Evolutionary conservation across 2,888 invertebrate species (phyloP), one percentile per base, ranked within the genome.

Genomic region (Caradrina clavipalpis): DNA sequence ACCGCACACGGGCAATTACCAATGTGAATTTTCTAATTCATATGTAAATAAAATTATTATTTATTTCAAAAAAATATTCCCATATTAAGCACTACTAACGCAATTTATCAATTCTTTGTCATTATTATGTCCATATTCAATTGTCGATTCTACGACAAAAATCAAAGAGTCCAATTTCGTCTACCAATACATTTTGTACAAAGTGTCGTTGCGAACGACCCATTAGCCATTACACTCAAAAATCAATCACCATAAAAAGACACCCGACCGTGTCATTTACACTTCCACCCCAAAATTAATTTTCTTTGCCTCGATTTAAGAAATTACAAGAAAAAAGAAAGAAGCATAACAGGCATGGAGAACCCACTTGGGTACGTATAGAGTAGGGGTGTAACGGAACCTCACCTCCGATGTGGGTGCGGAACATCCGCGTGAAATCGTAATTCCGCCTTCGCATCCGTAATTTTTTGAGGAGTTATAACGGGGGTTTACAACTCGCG

Each of bases 341-440:
- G 4, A 76, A 69, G 62, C 21, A 59, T 53, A 71, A 51, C 56
- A 61, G 60, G 50, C 57, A 45, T 64, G 26, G 51, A 74, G 47
- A 35, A 55, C 55, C 51, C 53, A 76, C 76, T 81, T 68, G 51
- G 21, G 26, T 50, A 66, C 45, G 51, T 50, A 26, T 2, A 26
- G 4, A 4, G 26, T 26, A 26, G 26, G 26, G 26, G 2, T 26
- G 26, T 26, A 26, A 26, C 26, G 4, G 26, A 26, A 26, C 26
- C 26, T 26, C 26, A 4, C 26, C 26, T 26, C 26, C 26, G 26
- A 2, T 4, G 26, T 4, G 4, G 4, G 26, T 26, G 2, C 26
- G 26, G 4, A 26, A 26, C 26, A 3, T 26, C 4, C 26, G 26
- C 26, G 4, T 3, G 26, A 26, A 26, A 26, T 26, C 4, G 26